Conservation (phyloP, 2,797 vertebrate genomes). For the Adelosebastes latens region DNA sequence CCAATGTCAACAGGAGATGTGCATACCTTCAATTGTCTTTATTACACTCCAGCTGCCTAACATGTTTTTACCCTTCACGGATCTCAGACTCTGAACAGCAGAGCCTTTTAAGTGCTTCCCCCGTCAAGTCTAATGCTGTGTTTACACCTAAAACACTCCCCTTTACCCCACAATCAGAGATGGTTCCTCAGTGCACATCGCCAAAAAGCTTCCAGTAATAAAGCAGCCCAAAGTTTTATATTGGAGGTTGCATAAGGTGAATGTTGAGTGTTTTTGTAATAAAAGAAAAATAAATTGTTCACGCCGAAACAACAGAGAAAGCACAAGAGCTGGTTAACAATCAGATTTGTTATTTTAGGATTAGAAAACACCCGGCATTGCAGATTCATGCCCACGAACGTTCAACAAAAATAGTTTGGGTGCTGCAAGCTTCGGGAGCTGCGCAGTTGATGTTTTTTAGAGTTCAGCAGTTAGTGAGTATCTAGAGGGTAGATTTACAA, state of each 20-base stretch:
- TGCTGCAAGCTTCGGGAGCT: conserved; percentile 4
- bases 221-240: conserved; percentile 10
- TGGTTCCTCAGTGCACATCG: conserved; percentile 27
- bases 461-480: conserved; percentile 55
- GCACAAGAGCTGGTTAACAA: conserved; percentile 17
- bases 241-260: conserved; percentile 6
- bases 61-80: conserved; percentile 72
- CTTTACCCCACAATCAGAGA: conserved; percentile 55
- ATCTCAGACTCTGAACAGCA: conserved; percentile 49
- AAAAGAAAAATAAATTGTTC: conserved; percentile 30
- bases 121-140: conserved; percentile 51
- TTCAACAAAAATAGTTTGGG: conserved; percentile 48
- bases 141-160: conserved; percentile 57
- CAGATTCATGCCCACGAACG: conserved; percentile 11
- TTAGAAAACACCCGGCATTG: conserved; percentile 14
- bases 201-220: conserved; percentile 25
- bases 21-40: conserved; percentile 63
- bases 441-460: conserved; percentile 27
- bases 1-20: conserved; percentile 57
- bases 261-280: conserved; percentile 1
- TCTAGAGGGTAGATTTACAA: conserved; percentile 63
- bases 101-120: conserved; percentile 68
- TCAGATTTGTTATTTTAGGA: neutral
- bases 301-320: neutral
- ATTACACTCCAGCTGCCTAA: conserved; percentile 60